phyloP scores from a whole-genome alignment of 2,113 vertebrate genomes.

The Numida meleagris region DNA sequence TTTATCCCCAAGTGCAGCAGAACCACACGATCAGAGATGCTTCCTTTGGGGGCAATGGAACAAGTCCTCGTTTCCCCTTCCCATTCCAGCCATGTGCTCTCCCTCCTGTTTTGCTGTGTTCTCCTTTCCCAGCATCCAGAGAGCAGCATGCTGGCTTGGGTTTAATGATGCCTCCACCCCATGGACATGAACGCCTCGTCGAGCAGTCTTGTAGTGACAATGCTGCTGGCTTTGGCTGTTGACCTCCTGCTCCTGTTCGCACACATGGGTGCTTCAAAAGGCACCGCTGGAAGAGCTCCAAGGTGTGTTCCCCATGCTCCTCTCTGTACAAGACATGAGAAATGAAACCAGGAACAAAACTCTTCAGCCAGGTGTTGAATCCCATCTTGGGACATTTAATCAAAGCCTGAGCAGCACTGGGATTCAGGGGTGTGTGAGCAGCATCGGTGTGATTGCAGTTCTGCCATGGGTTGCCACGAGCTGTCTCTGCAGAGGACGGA shows the following conservation, averaged over 20 bases:
- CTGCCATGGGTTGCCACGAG: neutral
- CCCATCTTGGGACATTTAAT: conserved; percentile 28
- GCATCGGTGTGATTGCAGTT: neutral
- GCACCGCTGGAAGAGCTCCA: conserved; percentile 7
- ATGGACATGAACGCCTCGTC: neutral
- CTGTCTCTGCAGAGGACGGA: neutral
- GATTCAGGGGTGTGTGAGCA: neutral
- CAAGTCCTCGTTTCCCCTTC: neutral
- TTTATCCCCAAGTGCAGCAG: neutral
- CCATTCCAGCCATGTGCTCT: neutral
- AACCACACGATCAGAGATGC: neutral
- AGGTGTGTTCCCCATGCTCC: neutral
- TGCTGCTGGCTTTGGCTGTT: neutral
- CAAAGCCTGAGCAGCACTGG: neutral
- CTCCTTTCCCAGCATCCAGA: neutral
- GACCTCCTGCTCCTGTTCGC: conserved; percentile 9
- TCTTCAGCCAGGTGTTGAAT: conserved; percentile 19
- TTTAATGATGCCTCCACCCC: neutral
- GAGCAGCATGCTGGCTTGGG: neutral
- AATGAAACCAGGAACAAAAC: conserved; percentile 4
- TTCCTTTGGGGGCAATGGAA: fast-evolving
- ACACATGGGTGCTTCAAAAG: neutral
- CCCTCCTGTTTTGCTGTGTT: neutral
- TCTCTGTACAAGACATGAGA: fast-evolving
- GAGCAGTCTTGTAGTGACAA: neutral